Percentiles rank a stretch among this genome's conserved stretches.
These are phyloP conservation scores for Cryptus viduatorius DNA, from an alignment of 2,888 invertebrate genomes.

Conservation along the genomic window DNA sequence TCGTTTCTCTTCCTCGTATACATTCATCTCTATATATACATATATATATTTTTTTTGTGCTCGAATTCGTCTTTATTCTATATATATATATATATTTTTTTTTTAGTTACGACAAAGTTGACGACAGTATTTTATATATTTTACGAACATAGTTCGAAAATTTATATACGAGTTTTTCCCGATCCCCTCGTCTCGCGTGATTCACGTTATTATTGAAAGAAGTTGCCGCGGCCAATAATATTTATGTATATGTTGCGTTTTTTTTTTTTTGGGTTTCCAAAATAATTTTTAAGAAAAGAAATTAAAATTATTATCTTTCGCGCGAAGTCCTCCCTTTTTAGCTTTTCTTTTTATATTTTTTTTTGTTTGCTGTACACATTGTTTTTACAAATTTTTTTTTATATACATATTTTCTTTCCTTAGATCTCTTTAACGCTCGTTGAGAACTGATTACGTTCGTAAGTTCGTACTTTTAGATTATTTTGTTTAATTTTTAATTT, in stretches of 20 bases:
- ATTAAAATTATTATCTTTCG: conserved; percentile 53
- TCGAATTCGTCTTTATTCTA: conserved; percentile 65
- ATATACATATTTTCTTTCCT: conserved; percentile 78
- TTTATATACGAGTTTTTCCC: conserved; percentile 58
- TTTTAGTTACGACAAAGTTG: conserved; percentile 76
- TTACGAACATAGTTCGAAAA: conserved; percentile 76
- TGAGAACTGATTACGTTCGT: conserved; percentile 78
- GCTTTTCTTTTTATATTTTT: conserved; percentile 72
- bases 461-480: conserved; percentile 73
- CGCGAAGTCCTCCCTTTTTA: conserved; percentile 58
- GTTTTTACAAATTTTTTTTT: conserved; percentile 70
- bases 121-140: conserved; percentile 80
- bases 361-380: conserved; percentile 70
- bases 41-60: conserved; percentile 53
- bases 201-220: conserved; percentile 47
- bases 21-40: conserved; percentile 38
- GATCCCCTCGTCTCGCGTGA: conserved; percentile 57
- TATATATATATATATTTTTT: conserved; percentile 62
- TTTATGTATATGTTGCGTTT: conserved; percentile 59
- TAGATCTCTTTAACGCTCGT: conserved; percentile 79
- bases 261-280: not conserved
- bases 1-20: conserved; percentile 55
- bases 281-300: conserved; percentile 36
- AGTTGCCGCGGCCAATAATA: conserved; percentile 58
- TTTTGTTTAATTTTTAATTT: conserved; percentile 53